Evolutionary conservation across 2,888 invertebrate species (phyloP).

Genomic region (Lymantria dispar): DNA sequence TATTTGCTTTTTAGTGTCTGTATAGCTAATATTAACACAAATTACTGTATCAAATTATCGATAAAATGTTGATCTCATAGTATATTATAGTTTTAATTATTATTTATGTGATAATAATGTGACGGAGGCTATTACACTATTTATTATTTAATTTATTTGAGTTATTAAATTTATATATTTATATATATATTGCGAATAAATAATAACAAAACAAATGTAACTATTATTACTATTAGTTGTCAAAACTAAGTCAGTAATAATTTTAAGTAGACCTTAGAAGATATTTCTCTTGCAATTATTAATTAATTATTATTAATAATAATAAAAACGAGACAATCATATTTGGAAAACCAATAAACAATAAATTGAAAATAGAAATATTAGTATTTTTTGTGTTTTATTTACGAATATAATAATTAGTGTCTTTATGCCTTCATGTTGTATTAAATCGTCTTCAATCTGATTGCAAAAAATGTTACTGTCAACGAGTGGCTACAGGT

Average conservation of each 20-base stretch:
- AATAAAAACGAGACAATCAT: conserved; percentile 66
- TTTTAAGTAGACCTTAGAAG: conserved; percentile 73
- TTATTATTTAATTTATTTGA: too few relatives aligned
- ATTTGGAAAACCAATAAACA: conserved; percentile 78
- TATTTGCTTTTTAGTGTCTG: too few relatives aligned
- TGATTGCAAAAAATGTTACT: too few relatives aligned
- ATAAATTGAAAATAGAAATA: conserved; percentile 78
- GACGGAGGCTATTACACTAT: conserved; percentile 33
- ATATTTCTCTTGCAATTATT: conserved; percentile 71
- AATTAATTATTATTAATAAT: conserved; percentile 65
- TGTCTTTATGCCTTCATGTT: too few relatives aligned
- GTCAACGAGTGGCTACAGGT: too few relatives aligned
- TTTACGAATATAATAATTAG: conserved; percentile 20
- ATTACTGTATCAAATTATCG: too few relatives aligned
- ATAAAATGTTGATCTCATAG: conserved; percentile 7
- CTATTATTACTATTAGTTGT: conserved; percentile 58
- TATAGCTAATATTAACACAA: too few relatives aligned
- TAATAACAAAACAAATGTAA: conserved; percentile 44
- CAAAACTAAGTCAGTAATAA: conserved; percentile 58
- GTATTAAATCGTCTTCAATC: too few relatives aligned
- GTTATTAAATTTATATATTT: conserved; percentile 35
- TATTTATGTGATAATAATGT: conserved; percentile 14
- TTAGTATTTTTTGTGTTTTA: conserved; percentile 67
- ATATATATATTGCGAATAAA: conserved; percentile 32
- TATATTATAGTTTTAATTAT: not conserved